Evolutionary conservation across 2,113 vertebrate species (phyloP).

Genomic region (Microcebus murinus): DNA sequence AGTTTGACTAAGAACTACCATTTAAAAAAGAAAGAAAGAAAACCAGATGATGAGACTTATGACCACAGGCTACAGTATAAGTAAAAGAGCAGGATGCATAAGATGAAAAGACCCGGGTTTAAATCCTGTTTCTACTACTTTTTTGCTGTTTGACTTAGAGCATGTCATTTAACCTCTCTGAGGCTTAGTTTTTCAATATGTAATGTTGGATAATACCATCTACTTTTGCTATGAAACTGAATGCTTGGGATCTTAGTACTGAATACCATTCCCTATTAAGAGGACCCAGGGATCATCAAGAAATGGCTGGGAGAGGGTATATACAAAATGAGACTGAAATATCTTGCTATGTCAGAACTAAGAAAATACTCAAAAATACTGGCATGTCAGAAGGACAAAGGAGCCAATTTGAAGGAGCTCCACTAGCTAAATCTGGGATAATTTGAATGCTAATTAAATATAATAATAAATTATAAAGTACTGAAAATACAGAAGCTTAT

Average conservation of each 20-base stretch:
- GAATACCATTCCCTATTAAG: neutral
- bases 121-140: neutral
- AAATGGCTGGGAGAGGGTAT: neutral
- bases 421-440: neutral
- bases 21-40: neutral
- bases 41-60: neutral
- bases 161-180: neutral
- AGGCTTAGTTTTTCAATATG: neutral
- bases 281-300: neutral
- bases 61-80: neutral
- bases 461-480: neutral
- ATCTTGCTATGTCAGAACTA: neutral
- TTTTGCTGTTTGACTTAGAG: neutral
- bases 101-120: neutral
- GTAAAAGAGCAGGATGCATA: neutral
- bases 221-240: constrained; percentile 15
- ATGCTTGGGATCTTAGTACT: neutral
- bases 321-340: neutral
- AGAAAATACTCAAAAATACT: neutral
- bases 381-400: neutral
- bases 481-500: neutral
- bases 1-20: neutral
- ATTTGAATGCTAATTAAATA: neutral
- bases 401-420: neutral
- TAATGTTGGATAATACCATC: neutral